phyloP scores from a whole-genome alignment of 2,888 invertebrate species.

The Mayetiola destructor region DNA sequence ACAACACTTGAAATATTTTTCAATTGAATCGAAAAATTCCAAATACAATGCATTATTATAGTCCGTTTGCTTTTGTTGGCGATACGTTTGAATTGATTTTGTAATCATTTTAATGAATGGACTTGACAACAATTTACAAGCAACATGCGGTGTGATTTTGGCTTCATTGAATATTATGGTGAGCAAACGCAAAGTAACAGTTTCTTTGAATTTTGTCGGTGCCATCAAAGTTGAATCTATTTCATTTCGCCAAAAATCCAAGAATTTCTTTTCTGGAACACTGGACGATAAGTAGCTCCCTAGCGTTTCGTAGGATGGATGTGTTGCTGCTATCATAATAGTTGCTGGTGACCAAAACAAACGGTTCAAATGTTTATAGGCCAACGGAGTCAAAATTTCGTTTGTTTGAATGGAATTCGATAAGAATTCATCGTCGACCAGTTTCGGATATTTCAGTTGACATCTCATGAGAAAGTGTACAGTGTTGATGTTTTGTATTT shows the following conservation, averaged over 20 bases:
- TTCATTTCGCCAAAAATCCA: constrained; percentile 42
- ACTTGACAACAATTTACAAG: constrained; percentile 41
- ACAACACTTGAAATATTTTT: constrained; percentile 37
- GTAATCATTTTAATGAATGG: constrained; percentile 51
- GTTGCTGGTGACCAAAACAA: constrained; percentile 43
- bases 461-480: constrained; percentile 43
- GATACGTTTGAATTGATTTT: constrained; percentile 45
- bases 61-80: constrained; percentile 43
- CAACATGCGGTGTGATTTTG: neutral
- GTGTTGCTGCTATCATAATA: constrained; percentile 35
- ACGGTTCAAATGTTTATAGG: constrained; percentile 40
- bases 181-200: constrained; percentile 44
- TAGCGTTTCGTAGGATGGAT: constrained; percentile 51
- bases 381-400: constrained; percentile 44
- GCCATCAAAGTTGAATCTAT: constrained; percentile 36
- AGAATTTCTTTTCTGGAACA: constrained; percentile 38
- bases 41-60: constrained; percentile 39
- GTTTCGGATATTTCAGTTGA: constrained; percentile 35
- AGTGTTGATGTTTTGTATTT: constrained; percentile 49
- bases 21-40: constrained; percentile 35
- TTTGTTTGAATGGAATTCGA: constrained; percentile 41
- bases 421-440: constrained; percentile 40
- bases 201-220: constrained; percentile 43
- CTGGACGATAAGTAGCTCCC: constrained; percentile 40
- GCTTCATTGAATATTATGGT: constrained; percentile 36